A percentile compares a stretch with the other conserved stretches of the same genome.
Conservation (phyloP, 1,140 invertebrate genomes). For the Tetragnatha versicolor region DNA sequence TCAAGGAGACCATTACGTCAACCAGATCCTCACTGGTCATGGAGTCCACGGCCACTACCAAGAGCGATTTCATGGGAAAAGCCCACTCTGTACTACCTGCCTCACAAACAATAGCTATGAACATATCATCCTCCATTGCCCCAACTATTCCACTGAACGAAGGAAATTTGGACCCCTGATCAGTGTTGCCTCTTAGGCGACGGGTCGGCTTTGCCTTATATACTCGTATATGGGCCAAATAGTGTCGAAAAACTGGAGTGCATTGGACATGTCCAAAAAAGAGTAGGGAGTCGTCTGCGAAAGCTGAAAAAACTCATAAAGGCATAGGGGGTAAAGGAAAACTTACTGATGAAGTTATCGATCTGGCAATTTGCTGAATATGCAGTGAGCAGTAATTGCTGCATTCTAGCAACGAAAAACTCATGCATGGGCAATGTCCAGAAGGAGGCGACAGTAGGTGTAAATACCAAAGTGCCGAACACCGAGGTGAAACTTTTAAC, state of each 20-base stretch:
- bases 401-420: conserved; percentile 4
- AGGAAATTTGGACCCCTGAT: too few species aligned
- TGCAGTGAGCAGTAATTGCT: not conserved
- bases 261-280: too few species aligned
- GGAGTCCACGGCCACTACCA: too few species aligned
- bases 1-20: too few species aligned
- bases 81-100: too few species aligned
- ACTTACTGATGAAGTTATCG: conserved; percentile 3
- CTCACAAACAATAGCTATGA: too few species aligned
- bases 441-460: not conserved
- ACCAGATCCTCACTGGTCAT: too few species aligned
- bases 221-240: conserved; percentile 8
- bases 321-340: not conserved
- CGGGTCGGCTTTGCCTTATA: too few species aligned
- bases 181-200: too few species aligned
- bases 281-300: not conserved
- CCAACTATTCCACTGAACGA: too few species aligned
- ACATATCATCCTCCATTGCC: too few species aligned
- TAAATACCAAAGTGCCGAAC: not conserved
- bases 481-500: not conserved
- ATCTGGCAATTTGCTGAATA: not conserved
- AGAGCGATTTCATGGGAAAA: too few species aligned
- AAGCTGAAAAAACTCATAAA: not conserved
- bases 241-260: not conserved
- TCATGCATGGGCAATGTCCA: conserved; percentile 15